Conservation (phyloP, 2,797 vertebrate genomes). For the Sarcoramphus papa region DNA sequence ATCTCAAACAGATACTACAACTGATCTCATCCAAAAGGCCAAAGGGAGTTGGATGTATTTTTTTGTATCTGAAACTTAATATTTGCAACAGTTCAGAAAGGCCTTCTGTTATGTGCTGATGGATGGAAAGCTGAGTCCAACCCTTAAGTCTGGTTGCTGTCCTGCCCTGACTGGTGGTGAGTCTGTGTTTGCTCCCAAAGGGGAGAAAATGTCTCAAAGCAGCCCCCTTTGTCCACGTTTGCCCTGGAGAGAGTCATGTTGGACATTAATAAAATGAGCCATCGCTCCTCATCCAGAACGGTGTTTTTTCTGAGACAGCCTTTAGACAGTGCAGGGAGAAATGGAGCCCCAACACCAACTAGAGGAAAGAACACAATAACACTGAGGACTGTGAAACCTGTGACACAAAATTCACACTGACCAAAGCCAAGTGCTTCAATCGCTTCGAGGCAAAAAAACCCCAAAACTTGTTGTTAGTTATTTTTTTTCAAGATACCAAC, state of each 20-base stretch:
- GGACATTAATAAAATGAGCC: not conserved
- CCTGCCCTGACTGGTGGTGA: not conserved
- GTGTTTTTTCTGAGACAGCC: not conserved
- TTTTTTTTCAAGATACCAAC: not conserved
- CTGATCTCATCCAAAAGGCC: conserved; percentile 29
- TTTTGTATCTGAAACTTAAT: not conserved
- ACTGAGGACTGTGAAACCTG: not conserved
- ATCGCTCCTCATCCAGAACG: not conserved
- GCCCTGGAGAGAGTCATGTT: not conserved
- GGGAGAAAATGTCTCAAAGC: not conserved
- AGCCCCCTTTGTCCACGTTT: not conserved
- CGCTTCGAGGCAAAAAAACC: not conserved
- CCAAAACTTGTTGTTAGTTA: not conserved
- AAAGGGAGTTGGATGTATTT: not conserved
- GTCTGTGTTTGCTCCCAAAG: not conserved
- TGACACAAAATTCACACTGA: not conserved
- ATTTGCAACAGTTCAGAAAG: not conserved
- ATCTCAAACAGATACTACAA: not conserved
- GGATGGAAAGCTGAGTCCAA: not conserved
- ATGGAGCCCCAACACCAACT: not conserved
- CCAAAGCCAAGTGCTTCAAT: not conserved
- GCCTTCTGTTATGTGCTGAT: not conserved
- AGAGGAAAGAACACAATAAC: not conserved
- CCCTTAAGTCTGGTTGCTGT: not conserved
- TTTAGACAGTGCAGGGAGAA: not conserved